Percentiles rank a stretch among this genome's conserved stretches.
Conservation (phyloP, 2,113 vertebrate genomes). For the Eurypyga helias region DNA sequence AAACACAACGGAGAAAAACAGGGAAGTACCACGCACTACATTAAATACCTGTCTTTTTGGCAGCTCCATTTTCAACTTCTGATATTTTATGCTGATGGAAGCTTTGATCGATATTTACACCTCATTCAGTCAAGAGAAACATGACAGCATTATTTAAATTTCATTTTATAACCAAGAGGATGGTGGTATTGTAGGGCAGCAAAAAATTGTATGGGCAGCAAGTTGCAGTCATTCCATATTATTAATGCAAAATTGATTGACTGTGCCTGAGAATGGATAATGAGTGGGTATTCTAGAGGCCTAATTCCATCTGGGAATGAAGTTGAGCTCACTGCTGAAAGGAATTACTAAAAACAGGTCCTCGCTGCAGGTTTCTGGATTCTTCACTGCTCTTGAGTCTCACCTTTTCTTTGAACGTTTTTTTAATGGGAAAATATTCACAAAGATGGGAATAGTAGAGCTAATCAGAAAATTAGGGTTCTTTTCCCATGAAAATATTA, state of each 20-base stretch:
- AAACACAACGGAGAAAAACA: constrained; percentile 17
- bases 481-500: neutral
- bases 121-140: neutral
- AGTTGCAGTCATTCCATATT: neutral
- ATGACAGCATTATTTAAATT: neutral
- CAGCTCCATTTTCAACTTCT: neutral
- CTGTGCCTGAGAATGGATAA: neutral
- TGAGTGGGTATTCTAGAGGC: neutral
- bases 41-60: neutral
- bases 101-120: neutral
- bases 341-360: neutral
- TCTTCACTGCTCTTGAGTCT: neutral
- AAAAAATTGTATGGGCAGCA: neutral
- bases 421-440: neutral
- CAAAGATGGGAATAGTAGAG: neutral
- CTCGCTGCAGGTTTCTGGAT: neutral
- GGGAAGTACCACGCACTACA: neutral
- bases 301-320: constrained; percentile 7
- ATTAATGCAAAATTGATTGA: neutral
- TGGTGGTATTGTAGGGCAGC: neutral
- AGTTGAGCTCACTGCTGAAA: neutral
- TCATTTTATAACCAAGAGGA: neutral
- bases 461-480: neutral
- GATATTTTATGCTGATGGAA: neutral
- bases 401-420: neutral